Percentiles rank a stretch among this genome's conserved stretches.
Evolutionary conservation across 1,140 invertebrate species (phyloP).

Genomic region (Philopotamus ludificatus): DNA sequence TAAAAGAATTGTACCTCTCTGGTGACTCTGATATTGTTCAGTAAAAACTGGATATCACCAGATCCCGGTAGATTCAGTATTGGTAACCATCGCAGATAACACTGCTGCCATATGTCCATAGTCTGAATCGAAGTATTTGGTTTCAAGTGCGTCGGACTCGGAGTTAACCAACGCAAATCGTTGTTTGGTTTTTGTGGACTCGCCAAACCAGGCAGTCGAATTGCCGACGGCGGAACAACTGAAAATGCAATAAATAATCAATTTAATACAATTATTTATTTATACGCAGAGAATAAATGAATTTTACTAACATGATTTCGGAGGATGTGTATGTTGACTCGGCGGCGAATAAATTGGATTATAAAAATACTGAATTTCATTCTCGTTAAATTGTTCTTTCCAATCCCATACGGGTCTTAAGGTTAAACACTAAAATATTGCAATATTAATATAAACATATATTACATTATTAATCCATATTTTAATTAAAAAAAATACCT

Average conservation of each 20-base stretch:
- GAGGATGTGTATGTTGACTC: conserved; percentile 37
- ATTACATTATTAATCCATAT: conserved; percentile 5
- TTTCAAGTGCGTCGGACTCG: conserved; percentile 46
- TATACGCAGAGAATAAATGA: not conserved
- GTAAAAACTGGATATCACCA: conserved; percentile 55
- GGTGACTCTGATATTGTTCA: conserved; percentile 44
- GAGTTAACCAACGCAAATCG: conserved; percentile 16
- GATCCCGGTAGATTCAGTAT: conserved; percentile 78
- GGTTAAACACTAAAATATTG: conserved; percentile 54
- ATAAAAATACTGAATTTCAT: conserved; percentile 73
- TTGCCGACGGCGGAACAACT: conserved; percentile 35
- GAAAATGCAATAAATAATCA: conserved; percentile 6
- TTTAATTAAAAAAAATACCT: conserved; percentile 41
- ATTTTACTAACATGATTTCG: conserved; percentile 44
- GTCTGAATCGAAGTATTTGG: conserved; percentile 58
- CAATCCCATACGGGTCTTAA: conserved; percentile 81
- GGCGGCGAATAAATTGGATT: conserved; percentile 67
- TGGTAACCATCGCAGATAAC: conserved; percentile 85
- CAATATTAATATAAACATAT: not conserved
- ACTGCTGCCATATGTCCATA: conserved; percentile 83
- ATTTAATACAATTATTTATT: conserved; percentile 4
- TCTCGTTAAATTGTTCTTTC: conserved; percentile 76
- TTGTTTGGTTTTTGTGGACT: conserved; percentile 27
- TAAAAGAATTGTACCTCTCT: conserved; percentile 42
- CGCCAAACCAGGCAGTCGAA: conserved; percentile 36